Evolutionary conservation across 2,888 invertebrate species (phyloP).

Genomic region (Lepidocyrtinus sp.): DNA sequence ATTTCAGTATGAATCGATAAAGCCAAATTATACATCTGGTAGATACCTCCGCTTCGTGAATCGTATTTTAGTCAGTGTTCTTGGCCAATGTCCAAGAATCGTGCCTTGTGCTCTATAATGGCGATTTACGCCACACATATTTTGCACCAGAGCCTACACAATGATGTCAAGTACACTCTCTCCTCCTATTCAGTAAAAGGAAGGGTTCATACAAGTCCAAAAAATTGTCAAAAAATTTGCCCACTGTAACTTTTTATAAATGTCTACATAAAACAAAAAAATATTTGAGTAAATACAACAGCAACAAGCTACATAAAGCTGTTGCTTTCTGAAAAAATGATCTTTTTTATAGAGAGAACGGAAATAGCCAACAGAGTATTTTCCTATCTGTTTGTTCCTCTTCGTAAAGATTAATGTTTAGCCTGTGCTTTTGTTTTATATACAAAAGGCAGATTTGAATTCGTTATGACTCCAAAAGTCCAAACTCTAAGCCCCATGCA

Average conservation of each 20-base stretch:
- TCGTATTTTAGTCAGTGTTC: not conserved
- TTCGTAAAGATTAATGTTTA: not conserved
- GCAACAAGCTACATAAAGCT: constrained; percentile 43
- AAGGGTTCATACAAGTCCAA: not conserved
- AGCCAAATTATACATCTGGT: constrained; percentile 3
- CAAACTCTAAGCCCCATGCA: not conserved
- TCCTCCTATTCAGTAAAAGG: not conserved
- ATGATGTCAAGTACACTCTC: not conserved
- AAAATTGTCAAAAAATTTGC: not conserved
- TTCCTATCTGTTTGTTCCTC: not conserved
- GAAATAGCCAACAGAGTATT: constrained; percentile 29
- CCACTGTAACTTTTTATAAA: not conserved
- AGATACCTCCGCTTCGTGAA: not conserved
- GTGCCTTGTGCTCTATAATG: not conserved
- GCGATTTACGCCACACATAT: constrained; percentile 5
- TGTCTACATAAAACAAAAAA: constrained; percentile 3
- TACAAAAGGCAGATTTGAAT: constrained; percentile 1
- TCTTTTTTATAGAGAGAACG: not conserved
- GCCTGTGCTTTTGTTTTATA: constrained; percentile 9
- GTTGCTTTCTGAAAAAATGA: constrained; percentile 31
- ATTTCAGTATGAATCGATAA: not conserved
- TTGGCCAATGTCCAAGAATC: constrained; percentile 6
- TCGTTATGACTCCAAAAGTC: not conserved
- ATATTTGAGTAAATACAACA: constrained; percentile 7
- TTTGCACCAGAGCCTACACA: constrained; percentile 4